Evolutionary conservation across 2,888 invertebrate species (phyloP).

Genomic region (Volucella inanis): DNA sequence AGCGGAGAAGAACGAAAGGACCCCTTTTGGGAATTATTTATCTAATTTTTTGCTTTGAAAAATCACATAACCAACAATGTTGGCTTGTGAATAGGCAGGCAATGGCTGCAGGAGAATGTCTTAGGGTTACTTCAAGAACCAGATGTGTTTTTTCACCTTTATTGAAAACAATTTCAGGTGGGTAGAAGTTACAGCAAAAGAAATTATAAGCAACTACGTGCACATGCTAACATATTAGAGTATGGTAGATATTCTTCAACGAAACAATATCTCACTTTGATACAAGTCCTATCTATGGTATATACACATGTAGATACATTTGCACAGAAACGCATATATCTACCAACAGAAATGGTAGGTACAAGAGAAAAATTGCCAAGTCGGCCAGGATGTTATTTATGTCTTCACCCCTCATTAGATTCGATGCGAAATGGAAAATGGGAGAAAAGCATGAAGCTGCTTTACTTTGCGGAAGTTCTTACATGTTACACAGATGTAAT

Average conservation of each 20-base stretch:
- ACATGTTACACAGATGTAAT: conserved; percentile 48
- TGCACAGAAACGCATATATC: background rate
- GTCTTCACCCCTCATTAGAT: conserved; percentile 70
- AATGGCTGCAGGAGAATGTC: too few relatives aligned
- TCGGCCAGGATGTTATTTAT: conserved; percentile 73
- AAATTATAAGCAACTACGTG: conserved; percentile 68
- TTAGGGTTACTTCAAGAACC: conserved; percentile 38
- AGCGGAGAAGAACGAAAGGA: conserved; percentile 19
- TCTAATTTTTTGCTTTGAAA: conserved; percentile 54
- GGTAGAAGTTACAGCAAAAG: conserved; percentile 54
- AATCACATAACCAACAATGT: conserved; percentile 56
- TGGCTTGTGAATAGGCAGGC: conserved; percentile 6
- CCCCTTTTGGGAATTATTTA: conserved; percentile 64
- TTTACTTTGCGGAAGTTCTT: conserved; percentile 40
- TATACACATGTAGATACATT: conserved; percentile 8
- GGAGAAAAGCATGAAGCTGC: conserved; percentile 49
- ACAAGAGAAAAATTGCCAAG: conserved; percentile 63
- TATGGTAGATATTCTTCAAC: conserved; percentile 41
- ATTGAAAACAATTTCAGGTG: conserved; percentile 74
- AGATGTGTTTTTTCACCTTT: conserved; percentile 70
- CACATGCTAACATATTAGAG: conserved; percentile 54
- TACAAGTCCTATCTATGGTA: background rate
- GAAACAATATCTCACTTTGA: conserved; percentile 63
- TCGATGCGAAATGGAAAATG: conserved; percentile 59
- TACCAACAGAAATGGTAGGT: background rate